Evolutionary conservation across 2,888 invertebrate genomes (phyloP), one percentile per base, ranked within the genome.

Genomic region (Erannis defoliaria): DNA sequence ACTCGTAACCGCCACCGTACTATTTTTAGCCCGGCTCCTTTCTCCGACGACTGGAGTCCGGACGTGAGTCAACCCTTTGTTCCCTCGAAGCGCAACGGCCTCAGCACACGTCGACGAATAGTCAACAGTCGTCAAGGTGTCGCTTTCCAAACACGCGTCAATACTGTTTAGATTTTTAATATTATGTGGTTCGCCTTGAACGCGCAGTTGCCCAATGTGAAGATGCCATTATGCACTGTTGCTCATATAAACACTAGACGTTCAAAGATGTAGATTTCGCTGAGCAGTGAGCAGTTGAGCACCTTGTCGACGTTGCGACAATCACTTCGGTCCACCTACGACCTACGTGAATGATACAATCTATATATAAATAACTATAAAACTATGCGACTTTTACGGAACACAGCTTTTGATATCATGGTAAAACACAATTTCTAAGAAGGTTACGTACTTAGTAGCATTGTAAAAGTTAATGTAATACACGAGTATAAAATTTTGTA

Each of bases 21-120:
- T 89, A 88, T 89, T 89, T 89, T 83, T 87, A 89, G 86, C 83
- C 55, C 78, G 66, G 71, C 81, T 88, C 87, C 88, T 88, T 89
- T 88, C 89, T 88, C 85, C 79, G 76, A 68, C 76, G 77, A 76
- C 78, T 76, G 77, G 75, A 81, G 81, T 80, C 84, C 84, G 88
- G 88, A 87, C 88, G 80, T 90, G 89, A 90, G 81, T 90, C 87
- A 89, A 85, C 85, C 88, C 89, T 90, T 90, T 89, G 88, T 89
- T 86, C 82, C 84, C 78, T 79, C 73, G 71, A 73, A 76, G 78
- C 80, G 75, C 78, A 75, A 75, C 80, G 84, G 78, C 84, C 84
- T 49, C 51, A 57, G 49, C 61, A 65, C 63, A 68, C 68, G 63
- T 64, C 59, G 64, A 59, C 58, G 67, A 63, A 75, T 76, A 73